These are phyloP conservation scores for Phylloscopus whistleri DNA, from an alignment of 2,113 vertebrate genomes.

Conservation along the genomic window DNA sequence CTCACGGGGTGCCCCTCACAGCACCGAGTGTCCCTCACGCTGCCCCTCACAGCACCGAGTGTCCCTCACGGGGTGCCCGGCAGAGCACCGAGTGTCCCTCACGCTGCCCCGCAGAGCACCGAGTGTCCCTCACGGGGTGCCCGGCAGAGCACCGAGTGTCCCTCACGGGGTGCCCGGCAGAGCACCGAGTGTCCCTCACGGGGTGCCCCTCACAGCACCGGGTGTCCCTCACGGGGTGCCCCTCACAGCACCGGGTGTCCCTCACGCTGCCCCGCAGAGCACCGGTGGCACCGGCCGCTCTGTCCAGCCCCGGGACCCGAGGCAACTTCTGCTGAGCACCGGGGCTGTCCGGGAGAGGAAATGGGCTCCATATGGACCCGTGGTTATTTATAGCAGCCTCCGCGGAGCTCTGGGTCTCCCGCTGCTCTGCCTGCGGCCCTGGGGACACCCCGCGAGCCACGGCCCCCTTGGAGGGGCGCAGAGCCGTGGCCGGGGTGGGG, in stretches of 20 bases:
- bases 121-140: too few species aligned
- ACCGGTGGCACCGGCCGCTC: neutral
- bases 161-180: too few species aligned
- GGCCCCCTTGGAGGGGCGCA: neutral
- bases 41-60: too few species aligned
- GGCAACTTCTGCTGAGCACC: neutral
- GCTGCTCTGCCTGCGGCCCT: neutral
- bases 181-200: too few species aligned
- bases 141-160: too few species aligned
- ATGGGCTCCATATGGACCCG: neutral
- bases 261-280: accelerated
- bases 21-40: accelerated
- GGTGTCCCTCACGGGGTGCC: too few species aligned
- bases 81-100: accelerated
- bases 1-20: too few species aligned
- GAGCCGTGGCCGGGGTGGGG: neutral
- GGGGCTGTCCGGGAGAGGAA: neutral
- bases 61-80: accelerated
- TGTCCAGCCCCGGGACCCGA: neutral
- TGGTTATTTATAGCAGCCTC: neutral
- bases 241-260: too few species aligned
- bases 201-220: too few species aligned
- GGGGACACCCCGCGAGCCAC: neutral
- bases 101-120: too few species aligned
- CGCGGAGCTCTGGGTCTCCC: neutral